These are phyloP conservation scores for Pristionchus japonicus DNA, from an alignment of 2,888 invertebrate genomes.

Conservation along the genomic window DNA sequence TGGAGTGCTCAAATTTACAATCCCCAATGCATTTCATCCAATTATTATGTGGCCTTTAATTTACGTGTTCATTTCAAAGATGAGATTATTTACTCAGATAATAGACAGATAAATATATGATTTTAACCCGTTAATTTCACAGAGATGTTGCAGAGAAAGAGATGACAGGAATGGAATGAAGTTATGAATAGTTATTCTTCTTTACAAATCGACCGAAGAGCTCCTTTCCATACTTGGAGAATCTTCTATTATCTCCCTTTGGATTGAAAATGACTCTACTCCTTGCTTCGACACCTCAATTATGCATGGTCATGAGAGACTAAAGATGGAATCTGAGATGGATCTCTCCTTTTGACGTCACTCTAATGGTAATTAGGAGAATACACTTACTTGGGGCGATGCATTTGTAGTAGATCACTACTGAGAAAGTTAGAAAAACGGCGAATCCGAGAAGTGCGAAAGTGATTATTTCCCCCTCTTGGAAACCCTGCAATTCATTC, in stretches of 20 bases:
- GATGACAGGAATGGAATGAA: background rate
- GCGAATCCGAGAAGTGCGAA: constrained; percentile 44
- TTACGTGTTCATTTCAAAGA: constrained; percentile 7
- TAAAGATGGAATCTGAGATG: background rate
- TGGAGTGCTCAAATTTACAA: constrained; percentile 4
- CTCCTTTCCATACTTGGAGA: constrained; percentile 43
- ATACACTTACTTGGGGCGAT: constrained; percentile 39
- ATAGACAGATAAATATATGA: background rate
- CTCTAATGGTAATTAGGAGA: background rate
- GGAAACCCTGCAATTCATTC: constrained; percentile 46
- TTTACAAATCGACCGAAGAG: constrained; percentile 40
- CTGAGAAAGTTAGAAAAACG: constrained; percentile 30
- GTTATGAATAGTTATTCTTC: constrained; percentile 16
- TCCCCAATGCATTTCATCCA: background rate
- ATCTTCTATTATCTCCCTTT: constrained; percentile 37
- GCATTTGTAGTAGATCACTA: constrained; percentile 47
- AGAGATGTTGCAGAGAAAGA: background rate
- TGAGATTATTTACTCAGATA: constrained; percentile 17
- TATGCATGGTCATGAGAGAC: background rate
- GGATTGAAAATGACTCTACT: constrained; percentile 41
- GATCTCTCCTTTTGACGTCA: background rate
- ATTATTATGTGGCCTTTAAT: background rate
- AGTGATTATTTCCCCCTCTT: constrained; percentile 46
- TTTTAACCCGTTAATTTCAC: background rate
- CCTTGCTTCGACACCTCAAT: constrained; percentile 44